phyloP scores from a whole-genome alignment of 2,888 invertebrate genomes.

The Nymphalis c-album region DNA sequence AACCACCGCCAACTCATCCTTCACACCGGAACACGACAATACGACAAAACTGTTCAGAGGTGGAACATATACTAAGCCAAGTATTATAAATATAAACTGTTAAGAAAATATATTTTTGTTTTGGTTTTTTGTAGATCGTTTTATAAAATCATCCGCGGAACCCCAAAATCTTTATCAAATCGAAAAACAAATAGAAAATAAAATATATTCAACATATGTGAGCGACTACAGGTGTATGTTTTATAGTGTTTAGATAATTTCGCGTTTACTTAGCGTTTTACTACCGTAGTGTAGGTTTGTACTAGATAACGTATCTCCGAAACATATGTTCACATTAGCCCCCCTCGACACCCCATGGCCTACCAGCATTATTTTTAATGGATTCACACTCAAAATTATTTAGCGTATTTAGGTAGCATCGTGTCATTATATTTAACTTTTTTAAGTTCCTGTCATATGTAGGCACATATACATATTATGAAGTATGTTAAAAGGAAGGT shows the following conservation, averaged over 20 bases:
- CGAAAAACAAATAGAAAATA: neutral
- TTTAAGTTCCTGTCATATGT: too few relatives aligned
- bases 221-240: constrained; percentile 23
- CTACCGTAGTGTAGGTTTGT: constrained; percentile 41
- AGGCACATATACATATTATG: too few relatives aligned
- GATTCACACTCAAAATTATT: neutral
- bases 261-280: constrained; percentile 38
- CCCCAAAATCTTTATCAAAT: neutral
- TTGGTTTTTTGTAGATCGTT: neutral
- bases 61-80: too few relatives aligned
- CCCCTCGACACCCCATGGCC: constrained; percentile 27
- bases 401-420: neutral
- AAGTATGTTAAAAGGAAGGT: too few relatives aligned
- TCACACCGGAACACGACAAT: too few relatives aligned
- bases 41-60: too few relatives aligned
- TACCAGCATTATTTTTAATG: constrained; percentile 24
- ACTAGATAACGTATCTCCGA: constrained; percentile 43
- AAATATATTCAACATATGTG: constrained; percentile 28
- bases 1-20: too few relatives aligned
- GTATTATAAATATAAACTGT: too few relatives aligned
- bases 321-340: constrained; percentile 47
- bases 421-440: neutral
- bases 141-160: neutral
- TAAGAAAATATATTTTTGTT: too few relatives aligned
- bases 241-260: constrained; percentile 39